Conservation (phyloP, 2,113 vertebrate species). For the Mionectes macconnelli region DNA sequence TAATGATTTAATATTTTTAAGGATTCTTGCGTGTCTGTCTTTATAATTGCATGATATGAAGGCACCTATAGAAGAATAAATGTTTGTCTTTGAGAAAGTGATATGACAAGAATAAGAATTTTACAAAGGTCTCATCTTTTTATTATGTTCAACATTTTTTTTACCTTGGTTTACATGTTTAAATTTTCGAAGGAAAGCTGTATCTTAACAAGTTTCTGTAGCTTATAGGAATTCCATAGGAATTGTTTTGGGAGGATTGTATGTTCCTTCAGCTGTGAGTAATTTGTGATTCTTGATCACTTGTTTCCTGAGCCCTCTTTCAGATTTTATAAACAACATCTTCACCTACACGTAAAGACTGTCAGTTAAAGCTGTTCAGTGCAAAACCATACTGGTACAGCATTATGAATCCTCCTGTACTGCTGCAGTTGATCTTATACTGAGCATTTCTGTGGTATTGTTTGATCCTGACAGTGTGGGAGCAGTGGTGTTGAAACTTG, state of each 20-base stretch:
- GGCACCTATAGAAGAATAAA: neutral
- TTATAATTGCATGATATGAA: neutral
- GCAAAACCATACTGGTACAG: neutral
- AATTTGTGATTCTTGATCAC: neutral
- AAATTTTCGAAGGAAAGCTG: neutral
- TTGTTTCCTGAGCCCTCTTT: neutral
- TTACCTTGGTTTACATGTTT: neutral
- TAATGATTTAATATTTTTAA: neutral
- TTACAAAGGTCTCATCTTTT: neutral
- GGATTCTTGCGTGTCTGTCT: neutral
- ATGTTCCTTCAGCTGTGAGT: neutral
- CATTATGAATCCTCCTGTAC: neutral
- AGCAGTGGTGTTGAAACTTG: neutral
- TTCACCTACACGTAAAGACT: neutral
- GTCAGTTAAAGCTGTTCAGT: neutral
- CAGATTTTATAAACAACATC: neutral
- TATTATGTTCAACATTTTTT: fast-evolving
- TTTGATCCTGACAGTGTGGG: neutral
- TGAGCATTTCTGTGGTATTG: neutral
- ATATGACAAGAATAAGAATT: neutral
- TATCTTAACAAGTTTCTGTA: neutral
- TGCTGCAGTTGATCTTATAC: neutral
- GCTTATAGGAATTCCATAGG: neutral
- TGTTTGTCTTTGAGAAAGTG: neutral
- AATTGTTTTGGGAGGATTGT: fast-evolving